Evolutionary conservation across 2,888 invertebrate genomes (phyloP), one percentile per base, ranked within the genome.

Genomic region (Rhingia rostrata): DNA sequence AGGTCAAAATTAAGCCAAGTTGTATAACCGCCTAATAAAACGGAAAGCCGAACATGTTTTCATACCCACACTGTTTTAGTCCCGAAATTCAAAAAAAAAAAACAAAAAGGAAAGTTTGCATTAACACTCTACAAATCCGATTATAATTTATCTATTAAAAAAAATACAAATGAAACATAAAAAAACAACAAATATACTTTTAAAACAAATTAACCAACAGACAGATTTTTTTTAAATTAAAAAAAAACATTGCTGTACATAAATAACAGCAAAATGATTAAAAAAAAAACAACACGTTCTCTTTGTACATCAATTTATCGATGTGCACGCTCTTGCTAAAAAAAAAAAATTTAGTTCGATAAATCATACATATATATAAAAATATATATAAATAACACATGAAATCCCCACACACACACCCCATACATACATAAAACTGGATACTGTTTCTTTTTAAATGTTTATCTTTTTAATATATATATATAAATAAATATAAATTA

Each of bases 1-100:
- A 86, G 91, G 91, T 86, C 92, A 91, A 87, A 92, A 92, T 88
- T 92, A 90, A 90, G 22, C 45, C 61, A 63, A 37, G 41, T 41
- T 84, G 70, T 43, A 49, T 47, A 43, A 35, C 41, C 32, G 47
- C 51, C 58, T 47, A 14, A 35, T 30, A 53, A 72, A 72, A 74
- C 35, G 32, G 14, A 69, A 69, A 75, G 60, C 60, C 69, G 61
- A 41, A 70, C 74, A 80, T 70, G 53, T 75, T 80, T 56, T 45
- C 60, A 72, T 64, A 73, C 49, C 54, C 56, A 54, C 43, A 47
- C 58, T 70, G 32, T 70, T 75, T 70, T 43, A 66, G 69, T 80
- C 79, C 64, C 67, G 43, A 74, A 70, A 66, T 41, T 72, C 64
- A 61, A 54, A 51, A 12, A 74, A 49, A 49, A 53, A 47, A 70